These are phyloP conservation scores for Sebastes iracundus DNA, from an alignment of 2,797 vertebrate genomes.

Conservation along the genomic window DNA sequence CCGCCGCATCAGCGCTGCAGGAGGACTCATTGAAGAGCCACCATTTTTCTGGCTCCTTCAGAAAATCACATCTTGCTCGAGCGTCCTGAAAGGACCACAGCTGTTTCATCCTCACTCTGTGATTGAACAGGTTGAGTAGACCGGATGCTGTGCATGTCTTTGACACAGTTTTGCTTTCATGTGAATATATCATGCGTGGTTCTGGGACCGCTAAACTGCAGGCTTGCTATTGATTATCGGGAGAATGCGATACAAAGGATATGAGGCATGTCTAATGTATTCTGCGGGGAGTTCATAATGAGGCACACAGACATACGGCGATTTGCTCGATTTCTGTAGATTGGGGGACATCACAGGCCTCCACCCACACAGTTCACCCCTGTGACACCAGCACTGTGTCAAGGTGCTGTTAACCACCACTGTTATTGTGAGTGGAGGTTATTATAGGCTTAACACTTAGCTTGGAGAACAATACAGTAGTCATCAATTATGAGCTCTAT, in stretches of 20 bases:
- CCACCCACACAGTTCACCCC: constrained; percentile 27
- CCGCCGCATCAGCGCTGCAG: background rate
- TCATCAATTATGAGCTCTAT: background rate
- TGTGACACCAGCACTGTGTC: background rate
- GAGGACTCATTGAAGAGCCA: background rate
- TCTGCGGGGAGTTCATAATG: constrained; percentile 48
- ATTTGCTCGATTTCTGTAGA: constrained; percentile 21
- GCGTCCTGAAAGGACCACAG: constrained; percentile 2
- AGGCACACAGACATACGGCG: background rate
- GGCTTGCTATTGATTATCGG: constrained; percentile 44
- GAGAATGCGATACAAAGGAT: constrained; percentile 22
- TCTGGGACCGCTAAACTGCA: background rate
- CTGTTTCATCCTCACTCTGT: constrained; percentile 32
- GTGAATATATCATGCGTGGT: constrained; percentile 18
- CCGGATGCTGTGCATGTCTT: background rate
- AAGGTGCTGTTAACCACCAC: background rate
- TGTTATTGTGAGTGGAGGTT: background rate
- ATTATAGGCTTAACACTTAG: background rate
- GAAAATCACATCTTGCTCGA: constrained; percentile 10
- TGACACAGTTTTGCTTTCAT: constrained; percentile 43
- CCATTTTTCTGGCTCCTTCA: constrained; percentile 15
- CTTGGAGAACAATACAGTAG: background rate
- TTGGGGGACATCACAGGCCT: constrained; percentile 10
- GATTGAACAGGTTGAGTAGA: constrained; percentile 27
- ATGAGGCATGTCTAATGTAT: constrained; percentile 14